Evolutionary conservation across 2,888 invertebrate genomes (phyloP).

Genomic region (Chymomyza fuscimana): DNA sequence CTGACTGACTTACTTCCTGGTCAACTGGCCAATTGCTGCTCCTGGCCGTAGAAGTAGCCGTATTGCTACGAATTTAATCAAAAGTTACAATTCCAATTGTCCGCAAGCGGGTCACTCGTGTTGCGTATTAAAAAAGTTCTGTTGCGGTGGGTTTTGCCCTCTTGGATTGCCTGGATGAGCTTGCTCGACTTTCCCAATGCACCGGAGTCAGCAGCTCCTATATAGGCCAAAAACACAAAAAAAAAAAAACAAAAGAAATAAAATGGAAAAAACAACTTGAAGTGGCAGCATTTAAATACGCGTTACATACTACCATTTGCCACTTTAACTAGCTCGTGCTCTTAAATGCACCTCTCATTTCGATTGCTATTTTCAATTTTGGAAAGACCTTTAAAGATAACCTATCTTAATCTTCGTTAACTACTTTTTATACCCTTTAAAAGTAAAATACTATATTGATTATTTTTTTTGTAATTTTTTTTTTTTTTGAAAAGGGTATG

Average conservation of each 20-base stretch:
- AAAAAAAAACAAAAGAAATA: not conserved
- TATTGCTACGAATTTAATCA: conserved; percentile 74
- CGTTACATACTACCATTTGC: not conserved
- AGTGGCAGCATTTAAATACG: not conserved
- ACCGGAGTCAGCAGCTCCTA: conserved; percentile 30
- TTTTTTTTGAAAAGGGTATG: too few relatives aligned
- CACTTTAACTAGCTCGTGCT: not conserved
- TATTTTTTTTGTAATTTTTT: too few relatives aligned
- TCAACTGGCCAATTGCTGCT: conserved; percentile 3
- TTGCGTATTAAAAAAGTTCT: conserved; percentile 73
- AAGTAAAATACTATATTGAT: too few relatives aligned
- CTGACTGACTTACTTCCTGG: conserved; percentile 8
- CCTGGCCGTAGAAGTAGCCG: conserved; percentile 47
- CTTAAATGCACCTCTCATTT: too few relatives aligned
- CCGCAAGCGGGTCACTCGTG: conserved; percentile 75
- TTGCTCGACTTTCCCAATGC: conserved; percentile 1
- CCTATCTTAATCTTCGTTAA: too few relatives aligned
- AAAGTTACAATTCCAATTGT: conserved; percentile 76
- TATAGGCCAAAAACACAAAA: conserved; percentile 42
- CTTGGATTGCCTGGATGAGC: not conserved
- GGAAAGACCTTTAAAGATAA: too few relatives aligned
- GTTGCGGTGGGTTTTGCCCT: conserved; percentile 29
- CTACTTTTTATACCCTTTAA: too few relatives aligned
- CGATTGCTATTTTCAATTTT: too few relatives aligned
- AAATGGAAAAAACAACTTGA: not conserved